These are phyloP conservation scores for Cepaea nemoralis DNA, from an alignment of 1,140 invertebrate species.

Conservation along the genomic window DNA sequence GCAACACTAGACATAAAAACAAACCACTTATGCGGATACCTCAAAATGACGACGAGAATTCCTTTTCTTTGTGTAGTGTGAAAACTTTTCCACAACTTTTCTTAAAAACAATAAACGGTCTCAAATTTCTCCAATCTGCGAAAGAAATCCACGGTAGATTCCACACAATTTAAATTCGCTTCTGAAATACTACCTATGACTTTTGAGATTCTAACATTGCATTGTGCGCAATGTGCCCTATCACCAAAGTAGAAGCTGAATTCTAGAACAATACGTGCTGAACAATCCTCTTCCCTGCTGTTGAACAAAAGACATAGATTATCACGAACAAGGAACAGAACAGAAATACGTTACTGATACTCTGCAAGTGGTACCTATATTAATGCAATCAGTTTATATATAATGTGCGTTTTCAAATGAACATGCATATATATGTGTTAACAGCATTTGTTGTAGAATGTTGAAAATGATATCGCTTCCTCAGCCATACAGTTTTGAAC, in stretches of 20 bases:
- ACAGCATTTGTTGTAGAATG: too few species aligned
- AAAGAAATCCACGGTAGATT: not conserved
- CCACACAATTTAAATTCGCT: conserved; percentile 13
- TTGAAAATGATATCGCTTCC: too few species aligned
- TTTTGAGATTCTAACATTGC: conserved; percentile 70
- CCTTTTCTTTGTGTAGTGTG: not conserved
- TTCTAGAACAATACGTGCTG: not conserved
- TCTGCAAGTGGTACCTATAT: too few species aligned
- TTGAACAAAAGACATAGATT: conserved; percentile 27
- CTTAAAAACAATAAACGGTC: not conserved
- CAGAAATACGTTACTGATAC: too few species aligned
- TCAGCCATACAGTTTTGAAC: too few species aligned
- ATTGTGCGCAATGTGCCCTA: conserved; percentile 74
- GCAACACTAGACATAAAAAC: conserved; percentile 14
- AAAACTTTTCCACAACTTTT: conserved; percentile 9
- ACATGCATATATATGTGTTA: too few species aligned
- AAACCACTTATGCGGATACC: not conserved
- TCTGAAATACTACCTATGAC: conserved; percentile 54
- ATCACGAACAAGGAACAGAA: conserved; percentile 6
- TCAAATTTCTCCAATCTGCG: not conserved
- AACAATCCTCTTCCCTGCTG: conserved; percentile 5
- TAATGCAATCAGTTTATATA: too few species aligned
- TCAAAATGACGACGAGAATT: not conserved
- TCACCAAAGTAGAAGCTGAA: conserved; percentile 31
- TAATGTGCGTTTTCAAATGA: too few species aligned